Evolutionary conservation across 2,113 vertebrate genomes (phyloP), one percentile per base, ranked within the genome.

Genomic region (Scopus umbretta): DNA sequence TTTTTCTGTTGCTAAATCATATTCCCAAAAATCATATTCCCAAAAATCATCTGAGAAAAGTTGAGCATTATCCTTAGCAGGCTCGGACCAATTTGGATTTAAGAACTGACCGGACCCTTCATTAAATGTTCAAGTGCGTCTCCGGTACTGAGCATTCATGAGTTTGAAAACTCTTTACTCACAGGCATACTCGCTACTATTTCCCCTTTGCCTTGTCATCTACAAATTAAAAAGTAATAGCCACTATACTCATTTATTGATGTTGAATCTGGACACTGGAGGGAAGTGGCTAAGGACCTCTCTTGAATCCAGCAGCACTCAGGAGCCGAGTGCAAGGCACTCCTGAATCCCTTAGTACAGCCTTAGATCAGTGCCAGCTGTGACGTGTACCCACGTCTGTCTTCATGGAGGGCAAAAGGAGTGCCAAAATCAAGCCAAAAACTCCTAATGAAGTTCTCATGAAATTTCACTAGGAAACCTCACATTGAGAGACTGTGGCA

Each of bases 401-500:
- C 56, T 40, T 59, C 85, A 56, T 0, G 6, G 20, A 42, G 19
- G 40, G 10, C 7, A 18, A 34, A 32, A 70, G 27, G 17, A 30
- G 27, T 29, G 40, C 18, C 13, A 45, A 55, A 86, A 83, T 2
- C 0, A 11, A 76, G 32, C 62, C 36, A 15, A 27, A 45, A 58
- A 25, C 2, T 14, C 21, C 58, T 22, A 13, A 32, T 4, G 7
- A 59, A 38, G 17, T 55, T 62, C 25, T 56, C 21, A 13, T 4
- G 16, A 49, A 42, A 32, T 49, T 40, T 74, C 62, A 7, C 9
- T 7, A 6, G 59, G 29, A 78, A 90, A 45, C 45, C 45, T 74
- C 22, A 6, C 0, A 1, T 2, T 45, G 36, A 59, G 7, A 67
- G 22, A 8, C 36, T 0, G 6, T 17, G 65, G 42, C 29, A 21